A percentile compares a stretch with the other conserved stretches of the same genome.
Conservation (phyloP, 2,797 vertebrate species). For the Sorex maritimensis region DNA sequence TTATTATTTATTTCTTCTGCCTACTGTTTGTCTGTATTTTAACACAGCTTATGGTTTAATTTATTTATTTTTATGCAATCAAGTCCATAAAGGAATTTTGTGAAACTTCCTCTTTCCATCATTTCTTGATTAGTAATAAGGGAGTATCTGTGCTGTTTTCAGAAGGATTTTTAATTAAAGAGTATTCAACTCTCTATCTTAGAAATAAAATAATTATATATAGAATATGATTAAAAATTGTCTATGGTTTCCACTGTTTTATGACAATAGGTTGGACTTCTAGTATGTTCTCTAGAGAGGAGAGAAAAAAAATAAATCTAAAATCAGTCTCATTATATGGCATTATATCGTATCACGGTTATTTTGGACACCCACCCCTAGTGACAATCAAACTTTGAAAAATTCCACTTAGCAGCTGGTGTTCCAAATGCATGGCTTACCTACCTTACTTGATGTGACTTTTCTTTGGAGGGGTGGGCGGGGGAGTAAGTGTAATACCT, state of each 20-base stretch:
- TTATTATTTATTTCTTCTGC: background rate
- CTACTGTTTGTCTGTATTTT: background rate
- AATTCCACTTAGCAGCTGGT: background rate
- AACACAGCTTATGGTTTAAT: background rate
- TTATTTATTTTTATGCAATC: background rate
- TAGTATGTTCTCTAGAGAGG: fast-evolving
- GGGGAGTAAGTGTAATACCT: too few relatives aligned
- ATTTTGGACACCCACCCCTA: background rate
- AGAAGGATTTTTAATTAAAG: background rate
- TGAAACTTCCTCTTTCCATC: background rate
- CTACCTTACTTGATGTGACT: background rate
- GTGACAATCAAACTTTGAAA: too few relatives aligned
- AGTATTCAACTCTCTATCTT: background rate
- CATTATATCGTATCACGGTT: background rate
- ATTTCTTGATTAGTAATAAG: background rate
- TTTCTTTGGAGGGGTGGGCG: too few relatives aligned
- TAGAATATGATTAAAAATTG: background rate
- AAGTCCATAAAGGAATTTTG: background rate
- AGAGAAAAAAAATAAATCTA: background rate
- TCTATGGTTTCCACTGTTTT: fast-evolving
- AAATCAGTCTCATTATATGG: background rate
- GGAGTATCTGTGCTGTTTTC: too few relatives aligned
- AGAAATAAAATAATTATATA: background rate
- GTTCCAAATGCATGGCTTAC: background rate
- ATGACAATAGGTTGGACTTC: background rate